A percentile compares a stretch with the other conserved stretches of the same genome.
phyloP scores from a whole-genome alignment of 2,797 vertebrate genomes.

The Syndactyla subalaris region DNA sequence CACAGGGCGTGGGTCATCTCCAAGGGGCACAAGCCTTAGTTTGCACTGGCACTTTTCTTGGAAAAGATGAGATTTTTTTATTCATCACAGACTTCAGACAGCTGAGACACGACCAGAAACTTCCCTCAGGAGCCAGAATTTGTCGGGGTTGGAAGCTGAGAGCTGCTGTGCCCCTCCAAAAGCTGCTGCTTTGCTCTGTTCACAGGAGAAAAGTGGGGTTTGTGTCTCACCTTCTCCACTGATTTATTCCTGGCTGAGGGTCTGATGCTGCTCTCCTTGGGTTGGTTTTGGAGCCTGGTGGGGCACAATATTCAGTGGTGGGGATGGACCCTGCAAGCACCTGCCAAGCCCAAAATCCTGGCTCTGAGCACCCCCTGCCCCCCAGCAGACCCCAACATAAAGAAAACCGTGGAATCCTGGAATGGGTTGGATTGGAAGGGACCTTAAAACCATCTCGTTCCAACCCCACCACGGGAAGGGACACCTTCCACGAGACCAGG shows the following conservation, averaged over 20 bases:
- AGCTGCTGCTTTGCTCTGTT: neutral
- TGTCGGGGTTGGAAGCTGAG: neutral
- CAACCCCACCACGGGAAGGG: neutral
- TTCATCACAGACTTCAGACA: neutral
- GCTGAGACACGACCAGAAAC: neutral
- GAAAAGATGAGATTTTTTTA: neutral
- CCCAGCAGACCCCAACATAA: neutral
- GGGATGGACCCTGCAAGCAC: neutral
- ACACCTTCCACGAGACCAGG: neutral
- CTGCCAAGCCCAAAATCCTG: neutral
- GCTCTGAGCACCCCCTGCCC: neutral
- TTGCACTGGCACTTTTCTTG: neutral
- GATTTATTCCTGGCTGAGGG: neutral
- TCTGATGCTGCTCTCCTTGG: accelerated
- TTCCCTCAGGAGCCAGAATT: neutral
- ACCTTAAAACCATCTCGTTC: neutral
- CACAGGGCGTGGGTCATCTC: neutral
- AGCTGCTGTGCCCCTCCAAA: neutral
- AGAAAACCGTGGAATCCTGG: neutral
- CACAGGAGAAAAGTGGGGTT: neutral
- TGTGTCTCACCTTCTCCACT: neutral
- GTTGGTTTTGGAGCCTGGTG: neutral
- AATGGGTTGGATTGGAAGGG: neutral
- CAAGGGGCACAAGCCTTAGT: neutral
- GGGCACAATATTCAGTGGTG: accelerated